phyloP scores from a whole-genome alignment of 2,888 invertebrate species.

The Scaeva pyrastri region DNA sequence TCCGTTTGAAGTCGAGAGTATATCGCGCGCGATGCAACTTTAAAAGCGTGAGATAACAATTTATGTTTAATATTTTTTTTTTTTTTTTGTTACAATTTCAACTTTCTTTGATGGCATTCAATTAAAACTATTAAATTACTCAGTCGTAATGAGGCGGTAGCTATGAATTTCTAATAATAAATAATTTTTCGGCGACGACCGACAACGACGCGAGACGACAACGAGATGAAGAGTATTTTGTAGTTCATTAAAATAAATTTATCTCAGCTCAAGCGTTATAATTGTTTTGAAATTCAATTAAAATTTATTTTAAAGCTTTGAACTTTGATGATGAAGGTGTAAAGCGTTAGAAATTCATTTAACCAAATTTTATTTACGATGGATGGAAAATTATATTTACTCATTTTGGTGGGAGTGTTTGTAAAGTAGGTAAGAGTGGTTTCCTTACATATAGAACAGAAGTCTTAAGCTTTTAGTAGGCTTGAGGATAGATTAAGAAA shows the following conservation, averaged over 20 bases:
- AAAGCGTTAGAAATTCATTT: background rate
- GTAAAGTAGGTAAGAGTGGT: too few species aligned
- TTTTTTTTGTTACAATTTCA: background rate
- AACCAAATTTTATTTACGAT: background rate
- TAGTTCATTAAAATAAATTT: slow-evolving; percentile 57
- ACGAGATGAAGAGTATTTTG: slow-evolving; percentile 19
- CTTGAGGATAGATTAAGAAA: too few species aligned
- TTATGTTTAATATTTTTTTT: slow-evolving; percentile 7
- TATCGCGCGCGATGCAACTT: slow-evolving; percentile 23
- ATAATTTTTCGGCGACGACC: slow-evolving; percentile 14
- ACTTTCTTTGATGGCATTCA: slow-evolving; percentile 43
- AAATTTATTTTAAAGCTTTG: slow-evolving; percentile 34
- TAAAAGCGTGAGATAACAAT: slow-evolving; percentile 64
- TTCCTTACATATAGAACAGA: too few species aligned
- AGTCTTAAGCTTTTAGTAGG: too few species aligned
- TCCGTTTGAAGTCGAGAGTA: slow-evolving; percentile 56
- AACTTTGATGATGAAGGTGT: slow-evolving; percentile 8
- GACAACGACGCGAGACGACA: background rate
- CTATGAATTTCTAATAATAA: slow-evolving; percentile 14
- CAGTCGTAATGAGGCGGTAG: slow-evolving; percentile 9
- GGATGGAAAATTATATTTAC: background rate
- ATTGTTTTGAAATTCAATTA: slow-evolving; percentile 61
- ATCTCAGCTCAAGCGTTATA: slow-evolving; percentile 28
- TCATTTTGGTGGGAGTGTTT: too few species aligned
- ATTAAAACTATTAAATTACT: slow-evolving; percentile 55